phyloP scores from a whole-genome alignment of 2,113 vertebrate genomes.

The Neoarius graeffei region DNA sequence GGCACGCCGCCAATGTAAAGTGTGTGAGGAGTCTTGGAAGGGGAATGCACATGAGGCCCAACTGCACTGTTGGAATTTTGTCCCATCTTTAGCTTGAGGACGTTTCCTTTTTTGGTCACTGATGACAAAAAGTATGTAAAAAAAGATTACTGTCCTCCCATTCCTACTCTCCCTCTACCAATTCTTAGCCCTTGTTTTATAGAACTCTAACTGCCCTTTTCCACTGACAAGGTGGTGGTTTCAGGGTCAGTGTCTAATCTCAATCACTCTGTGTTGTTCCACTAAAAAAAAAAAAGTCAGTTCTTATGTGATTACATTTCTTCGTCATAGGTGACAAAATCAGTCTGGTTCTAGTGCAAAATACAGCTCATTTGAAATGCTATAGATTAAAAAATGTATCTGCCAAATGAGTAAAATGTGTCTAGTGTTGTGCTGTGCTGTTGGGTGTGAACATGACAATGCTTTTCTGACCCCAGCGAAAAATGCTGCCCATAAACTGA shows the following conservation, averaged over 20 bases:
- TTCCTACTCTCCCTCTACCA: not conserved
- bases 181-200: not conserved
- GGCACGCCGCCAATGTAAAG: slow-evolving; percentile 79
- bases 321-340: not conserved
- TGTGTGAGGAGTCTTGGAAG: slow-evolving; percentile 42
- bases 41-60: slow-evolving; percentile 20
- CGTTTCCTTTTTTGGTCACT: slow-evolving; percentile 73
- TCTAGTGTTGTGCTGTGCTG: not conserved
- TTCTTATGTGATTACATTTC: not conserved
- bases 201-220: not conserved
- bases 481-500: not conserved
- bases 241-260: not conserved
- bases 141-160: not conserved
- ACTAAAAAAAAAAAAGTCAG: not conserved
- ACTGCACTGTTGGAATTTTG: slow-evolving; percentile 60
- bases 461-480: not conserved
- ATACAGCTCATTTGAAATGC: not conserved
- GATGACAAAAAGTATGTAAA: slow-evolving; percentile 23
- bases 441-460: not conserved
- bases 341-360: not conserved
- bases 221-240: not conserved
- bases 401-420: not conserved
- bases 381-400: not conserved
- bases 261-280: not conserved
- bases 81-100: slow-evolving; percentile 72